Percentiles rank a stretch among this genome's conserved stretches.
These are phyloP conservation scores for Betta splendens DNA, from an alignment of 2,797 vertebrate species.

Conservation along the genomic window DNA sequence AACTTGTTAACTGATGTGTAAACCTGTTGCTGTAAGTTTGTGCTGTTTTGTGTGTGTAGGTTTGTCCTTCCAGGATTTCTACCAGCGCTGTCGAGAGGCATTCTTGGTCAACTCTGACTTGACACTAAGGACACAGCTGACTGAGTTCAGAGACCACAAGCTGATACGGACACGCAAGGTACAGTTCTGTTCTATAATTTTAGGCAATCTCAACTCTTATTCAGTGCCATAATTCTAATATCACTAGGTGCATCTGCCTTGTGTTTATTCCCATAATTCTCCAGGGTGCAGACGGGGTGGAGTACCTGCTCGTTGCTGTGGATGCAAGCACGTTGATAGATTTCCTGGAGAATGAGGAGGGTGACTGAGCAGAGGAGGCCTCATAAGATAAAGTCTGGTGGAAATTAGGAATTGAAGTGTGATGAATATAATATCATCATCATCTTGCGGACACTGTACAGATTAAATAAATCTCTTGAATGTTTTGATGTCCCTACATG, in stretches of 20 bases:
- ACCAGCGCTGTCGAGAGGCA: slow-evolving; percentile 94
- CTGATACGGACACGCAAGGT: slow-evolving; percentile 95
- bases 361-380: slow-evolving; percentile 69
- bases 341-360: slow-evolving; percentile 91
- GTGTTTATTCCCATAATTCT: slow-evolving; percentile 28
- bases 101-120: slow-evolving; percentile 98
- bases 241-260: neutral
- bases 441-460: neutral
- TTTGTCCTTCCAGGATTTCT: slow-evolving; percentile 97
- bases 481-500: neutral
- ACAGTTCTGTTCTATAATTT: slow-evolving; percentile 3
- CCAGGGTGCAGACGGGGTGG: slow-evolving; percentile 94
- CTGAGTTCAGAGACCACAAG: slow-evolving; percentile 97
- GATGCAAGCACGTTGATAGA: slow-evolving; percentile 87
- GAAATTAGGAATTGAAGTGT: neutral
- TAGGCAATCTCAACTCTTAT: neutral
- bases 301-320: slow-evolving; percentile 91
- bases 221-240: neutral
- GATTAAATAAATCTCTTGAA: slow-evolving; percentile 1
- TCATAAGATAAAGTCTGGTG: neutral
- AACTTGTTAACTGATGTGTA: neutral
- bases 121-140: slow-evolving; percentile 95
- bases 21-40: rapidly evolving
- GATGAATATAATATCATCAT: neutral
- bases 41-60: slow-evolving; percentile 74